A percentile compares a stretch with the other conserved stretches of the same genome.
phyloP scores from a whole-genome alignment of 2,113 vertebrate genomes.

The Pollachius pollachius region DNA sequence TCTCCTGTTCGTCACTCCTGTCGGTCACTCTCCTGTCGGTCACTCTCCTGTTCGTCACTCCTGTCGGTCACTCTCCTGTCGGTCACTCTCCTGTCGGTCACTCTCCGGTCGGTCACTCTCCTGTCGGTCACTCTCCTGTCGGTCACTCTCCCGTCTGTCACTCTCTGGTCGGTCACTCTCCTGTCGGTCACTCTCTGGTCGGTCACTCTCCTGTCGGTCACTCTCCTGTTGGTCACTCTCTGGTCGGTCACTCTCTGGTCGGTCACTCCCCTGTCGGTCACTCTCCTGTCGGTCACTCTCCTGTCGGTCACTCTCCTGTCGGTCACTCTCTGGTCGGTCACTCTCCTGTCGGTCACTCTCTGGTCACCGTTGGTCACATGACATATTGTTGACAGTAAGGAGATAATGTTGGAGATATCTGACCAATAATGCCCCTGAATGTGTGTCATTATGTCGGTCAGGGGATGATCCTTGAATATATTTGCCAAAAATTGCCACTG shows the following conservation, averaged over 20 bases:
- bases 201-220: neutral
- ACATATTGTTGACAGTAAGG: too few species aligned
- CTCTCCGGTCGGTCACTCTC: neutral
- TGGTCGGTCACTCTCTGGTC: neutral
- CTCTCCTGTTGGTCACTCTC: neutral
- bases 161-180: neutral
- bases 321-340: neutral
- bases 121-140: neutral
- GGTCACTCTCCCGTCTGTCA: too few species aligned
- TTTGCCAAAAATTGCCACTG: too few species aligned
- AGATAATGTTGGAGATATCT: too few species aligned
- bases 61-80: neutral
- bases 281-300: neutral
- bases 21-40: neutral
- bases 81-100: neutral
- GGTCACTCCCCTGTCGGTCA: neutral
- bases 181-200: too few species aligned
- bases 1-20: neutral
- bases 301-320: neutral
- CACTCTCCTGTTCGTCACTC: too few species aligned
- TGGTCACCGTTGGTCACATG: too few species aligned
- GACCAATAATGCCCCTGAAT: too few species aligned
- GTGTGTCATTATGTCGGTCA: too few species aligned
- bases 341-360: neutral
- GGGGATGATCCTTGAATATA: too few species aligned